Evolutionary conservation across 2,888 invertebrate genomes (phyloP).

Genomic region (Protodeltote pygarga): DNA sequence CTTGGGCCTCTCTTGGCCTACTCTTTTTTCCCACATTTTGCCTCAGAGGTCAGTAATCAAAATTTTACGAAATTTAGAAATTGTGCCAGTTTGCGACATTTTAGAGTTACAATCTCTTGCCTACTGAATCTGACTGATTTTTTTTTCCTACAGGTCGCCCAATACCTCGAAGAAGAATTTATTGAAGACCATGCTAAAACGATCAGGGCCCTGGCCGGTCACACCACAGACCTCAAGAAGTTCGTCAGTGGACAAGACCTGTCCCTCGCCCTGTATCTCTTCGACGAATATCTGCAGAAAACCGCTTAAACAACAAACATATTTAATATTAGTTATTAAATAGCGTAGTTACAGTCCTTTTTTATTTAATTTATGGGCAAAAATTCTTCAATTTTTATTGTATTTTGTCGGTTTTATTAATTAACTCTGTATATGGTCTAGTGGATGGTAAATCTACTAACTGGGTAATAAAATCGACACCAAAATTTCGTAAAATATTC

Average conservation of each 20-base stretch:
- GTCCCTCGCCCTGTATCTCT: conserved; percentile 90
- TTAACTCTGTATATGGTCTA: too few species aligned
- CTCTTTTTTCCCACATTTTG: too few species aligned
- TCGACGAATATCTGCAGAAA: conserved; percentile 89
- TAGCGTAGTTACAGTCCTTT: conserved; percentile 2
- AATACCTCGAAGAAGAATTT: conserved; percentile 92
- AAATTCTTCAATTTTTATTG: neutral
- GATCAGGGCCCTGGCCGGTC: conserved; percentile 91
- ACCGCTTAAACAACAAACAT: conserved; percentile 56
- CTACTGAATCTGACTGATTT: neutral
- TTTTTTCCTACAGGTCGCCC: conserved; percentile 83
- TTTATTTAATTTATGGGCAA: conserved; percentile 4
- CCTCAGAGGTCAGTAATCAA: too few species aligned
- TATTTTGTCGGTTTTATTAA: too few species aligned
- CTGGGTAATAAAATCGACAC: too few species aligned
- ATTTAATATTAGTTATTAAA: conserved; percentile 9
- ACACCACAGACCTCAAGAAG: conserved; percentile 90
- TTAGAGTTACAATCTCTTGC: neutral
- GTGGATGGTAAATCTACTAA: too few species aligned
- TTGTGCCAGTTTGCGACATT: too few species aligned
- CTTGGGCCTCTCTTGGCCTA: too few species aligned
- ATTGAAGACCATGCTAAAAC: conserved; percentile 89
- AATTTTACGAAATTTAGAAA: too few species aligned
- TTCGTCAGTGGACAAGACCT: conserved; percentile 88
- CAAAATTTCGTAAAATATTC: too few species aligned